phyloP scores from a whole-genome alignment of 2,113 vertebrate genomes.

The Pao palembangensis region DNA sequence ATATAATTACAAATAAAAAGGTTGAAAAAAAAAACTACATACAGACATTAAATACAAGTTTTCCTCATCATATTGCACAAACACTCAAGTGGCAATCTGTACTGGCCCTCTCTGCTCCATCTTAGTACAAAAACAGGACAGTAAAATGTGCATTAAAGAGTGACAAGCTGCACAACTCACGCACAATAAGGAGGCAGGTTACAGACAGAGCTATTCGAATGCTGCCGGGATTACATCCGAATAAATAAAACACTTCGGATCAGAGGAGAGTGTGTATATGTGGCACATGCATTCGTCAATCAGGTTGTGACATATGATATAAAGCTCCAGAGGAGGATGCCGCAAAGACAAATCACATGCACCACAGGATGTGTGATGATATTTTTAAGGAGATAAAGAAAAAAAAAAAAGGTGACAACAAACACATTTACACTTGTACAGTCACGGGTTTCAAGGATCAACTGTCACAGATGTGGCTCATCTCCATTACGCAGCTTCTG shows the following conservation, averaged over 20 bases:
- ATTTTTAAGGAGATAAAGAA: slow-evolving; percentile 31
- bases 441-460: slow-evolving; percentile 54
- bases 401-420: slow-evolving; percentile 13
- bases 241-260: slow-evolving; percentile 37
- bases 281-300: neutral
- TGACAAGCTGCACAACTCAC: neutral
- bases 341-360: slow-evolving; percentile 12
- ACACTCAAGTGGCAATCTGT: slow-evolving; percentile 69
- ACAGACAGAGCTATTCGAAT: slow-evolving; percentile 27
- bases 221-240: neutral
- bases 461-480: slow-evolving; percentile 33
- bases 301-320: slow-evolving; percentile 1
- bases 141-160: slow-evolving; percentile 4
- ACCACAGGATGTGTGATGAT: slow-evolving; percentile 9
- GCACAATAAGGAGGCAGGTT: neutral
- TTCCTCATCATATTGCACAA: slow-evolving; percentile 74
- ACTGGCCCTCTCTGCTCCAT: slow-evolving; percentile 50
- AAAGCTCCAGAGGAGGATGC: slow-evolving; percentile 4
- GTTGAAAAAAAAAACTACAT: slow-evolving; percentile 30
- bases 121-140: slow-evolving; percentile 21
- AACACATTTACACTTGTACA: slow-evolving; percentile 57
- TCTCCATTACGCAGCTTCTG: slow-evolving; percentile 13
- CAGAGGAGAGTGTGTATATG: neutral
- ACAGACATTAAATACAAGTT: slow-evolving; percentile 59
- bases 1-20: slow-evolving; percentile 30